Conservation (phyloP, 2,888 invertebrate species). For the Thymelicus sylvestris region DNA sequence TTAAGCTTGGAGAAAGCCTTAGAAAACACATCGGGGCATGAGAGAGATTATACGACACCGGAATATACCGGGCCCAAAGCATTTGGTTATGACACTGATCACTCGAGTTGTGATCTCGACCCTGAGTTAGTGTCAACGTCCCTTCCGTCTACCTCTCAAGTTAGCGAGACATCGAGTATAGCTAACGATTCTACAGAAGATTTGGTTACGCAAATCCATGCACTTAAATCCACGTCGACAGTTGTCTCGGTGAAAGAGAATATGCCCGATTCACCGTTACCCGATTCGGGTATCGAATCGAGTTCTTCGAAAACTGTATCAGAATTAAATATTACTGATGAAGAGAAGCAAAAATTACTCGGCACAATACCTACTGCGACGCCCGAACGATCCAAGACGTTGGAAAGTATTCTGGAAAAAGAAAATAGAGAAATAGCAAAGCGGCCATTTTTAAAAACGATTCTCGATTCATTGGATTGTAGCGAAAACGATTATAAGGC, state of each 20-base stretch:
- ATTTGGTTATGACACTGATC: constrained; percentile 76
- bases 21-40: constrained; percentile 74
- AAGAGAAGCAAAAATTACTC: constrained; percentile 92
- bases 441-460: constrained; percentile 94
- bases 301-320: constrained; percentile 67
- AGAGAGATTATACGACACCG: constrained; percentile 77
- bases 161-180: constrained; percentile 78
- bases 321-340: constrained; percentile 92
- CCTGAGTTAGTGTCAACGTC: constrained; percentile 79
- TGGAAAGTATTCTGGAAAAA: constrained; percentile 66
- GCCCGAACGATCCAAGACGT: constrained; percentile 53
- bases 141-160: constrained; percentile 81
- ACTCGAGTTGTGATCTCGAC: constrained; percentile 80
- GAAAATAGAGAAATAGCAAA: constrained; percentile 79
- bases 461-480: constrained; percentile 94
- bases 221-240: constrained; percentile 49
- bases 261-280: constrained; percentile 79
- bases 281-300: constrained; percentile 76
- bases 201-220: constrained; percentile 70
- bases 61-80: constrained; percentile 69
- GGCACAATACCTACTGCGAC: constrained; percentile 55
- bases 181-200: constrained; percentile 80
- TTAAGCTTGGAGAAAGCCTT: constrained; percentile 91
- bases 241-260: constrained; percentile 57
- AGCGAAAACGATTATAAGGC: constrained; percentile 97